Evolutionary conservation across 1,140 invertebrate genomes (phyloP).

Genomic region (Archivesica marissinica): DNA sequence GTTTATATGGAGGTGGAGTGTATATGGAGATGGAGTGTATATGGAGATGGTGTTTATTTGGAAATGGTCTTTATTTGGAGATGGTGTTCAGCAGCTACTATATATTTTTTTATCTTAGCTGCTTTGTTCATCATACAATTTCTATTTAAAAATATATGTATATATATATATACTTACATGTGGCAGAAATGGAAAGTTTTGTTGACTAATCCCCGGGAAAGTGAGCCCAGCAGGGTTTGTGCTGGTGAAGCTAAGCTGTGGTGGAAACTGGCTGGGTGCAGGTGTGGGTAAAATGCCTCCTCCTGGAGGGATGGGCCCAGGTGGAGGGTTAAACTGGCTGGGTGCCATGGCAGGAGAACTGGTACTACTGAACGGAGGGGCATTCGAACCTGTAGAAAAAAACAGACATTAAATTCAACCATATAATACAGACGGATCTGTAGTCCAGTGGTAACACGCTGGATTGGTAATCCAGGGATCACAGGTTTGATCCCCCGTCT

Average conservation of each 20-base stretch:
- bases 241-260: constrained; percentile 14
- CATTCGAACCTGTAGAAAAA: constrained; percentile 1
- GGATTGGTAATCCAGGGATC: no score
- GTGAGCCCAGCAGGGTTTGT: constrained; percentile 14
- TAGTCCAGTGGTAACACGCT: no score
- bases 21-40: no score
- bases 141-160: not conserved
- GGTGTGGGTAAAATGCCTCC: not conserved
- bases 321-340: constrained; percentile 38
- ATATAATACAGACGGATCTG: no score
- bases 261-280: constrained; percentile 6
- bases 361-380: constrained; percentile 45
- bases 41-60: no score
- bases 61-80: no score
- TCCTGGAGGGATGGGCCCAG: not conserved
- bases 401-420: no score
- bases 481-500: no score
- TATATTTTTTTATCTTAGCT: no score
- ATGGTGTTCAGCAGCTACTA: no score
- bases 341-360: constrained; percentile 27
- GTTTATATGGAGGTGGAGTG: no score
- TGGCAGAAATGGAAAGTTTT: constrained; percentile 55
- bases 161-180: constrained; percentile 26
- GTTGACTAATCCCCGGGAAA: constrained; percentile 52
- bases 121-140: no score